Base-by-base conservation (phyloP, 2,113 vertebrate species). In the Neogale vison region DNA sequence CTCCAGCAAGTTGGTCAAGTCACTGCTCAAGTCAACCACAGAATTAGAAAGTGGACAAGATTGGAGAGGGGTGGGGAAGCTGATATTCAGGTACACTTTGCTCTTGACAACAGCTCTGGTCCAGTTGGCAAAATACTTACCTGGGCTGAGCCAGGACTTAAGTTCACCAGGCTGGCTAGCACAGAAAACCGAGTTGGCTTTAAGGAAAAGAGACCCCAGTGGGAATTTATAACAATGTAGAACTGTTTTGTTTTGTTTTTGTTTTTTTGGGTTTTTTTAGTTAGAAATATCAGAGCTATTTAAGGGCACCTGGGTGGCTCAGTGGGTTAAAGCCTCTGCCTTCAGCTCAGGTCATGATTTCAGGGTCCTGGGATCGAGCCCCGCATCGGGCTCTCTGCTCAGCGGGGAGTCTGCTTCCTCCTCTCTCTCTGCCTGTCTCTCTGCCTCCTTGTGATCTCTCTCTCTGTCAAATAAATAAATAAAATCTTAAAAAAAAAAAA, bases 141-240 rank as follows among this genome's bases (percentile, higher is more conserved):
- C 87, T 69, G 71, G 55, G 10, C 69, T 93, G 63, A 81, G 31
- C 72, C 45, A 1, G 76, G 84, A 2, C 47, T 79, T 88, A 31
- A 4, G 36, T 82, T 55, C 3, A 12, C 39, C 31, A 50, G 7
- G n/a, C 31, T 71, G 34, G n/a, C 26, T 69, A 39, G 4, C 36
- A 24, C 18, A 65, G 45, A 29, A 95, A 91, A 59, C 26, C 10
- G 7, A 57, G 52, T 84, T 87, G 63, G 6, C 71, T 69, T 80
- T 80, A 65, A 74, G 34, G 31, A 59, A 96, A 89, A 52, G 29
- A 67, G 74, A 47, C 42, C n/a, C 39, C 2, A 26, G 36, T 82
- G 36, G 65, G 36, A 96, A 97, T 96, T 97, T 65, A 0, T 76
- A 61, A 76, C 88, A 29, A 85, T 71, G 36, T 79, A 69, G 34